Conservation (phyloP, 2,888 invertebrate genomes). For the Zelleria hepariella region DNA sequence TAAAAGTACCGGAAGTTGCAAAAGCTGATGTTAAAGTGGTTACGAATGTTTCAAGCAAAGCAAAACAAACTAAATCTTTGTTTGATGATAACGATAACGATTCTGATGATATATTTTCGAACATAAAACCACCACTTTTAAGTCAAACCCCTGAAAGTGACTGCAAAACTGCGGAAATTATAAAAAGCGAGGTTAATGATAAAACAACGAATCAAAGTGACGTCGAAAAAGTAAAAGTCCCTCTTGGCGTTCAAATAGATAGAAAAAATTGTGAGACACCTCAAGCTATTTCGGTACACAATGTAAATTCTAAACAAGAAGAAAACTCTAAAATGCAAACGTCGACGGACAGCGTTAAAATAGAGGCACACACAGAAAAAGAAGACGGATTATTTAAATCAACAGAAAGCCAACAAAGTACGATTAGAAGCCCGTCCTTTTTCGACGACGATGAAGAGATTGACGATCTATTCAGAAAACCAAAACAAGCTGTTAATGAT, state of each 20-base stretch:
- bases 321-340: neutral
- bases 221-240: neutral
- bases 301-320: neutral
- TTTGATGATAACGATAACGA: slow-evolving; percentile 2
- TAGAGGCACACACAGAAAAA: neutral
- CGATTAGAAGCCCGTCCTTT: neutral
- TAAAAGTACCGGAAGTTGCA: neutral
- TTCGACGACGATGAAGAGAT: neutral
- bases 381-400: neutral
- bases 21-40: neutral
- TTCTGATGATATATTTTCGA: neutral
- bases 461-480: neutral
- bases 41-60: neutral
- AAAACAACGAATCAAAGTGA: neutral
- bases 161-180: neutral
- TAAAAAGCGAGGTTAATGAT: neutral
- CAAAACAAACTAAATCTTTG: neutral
- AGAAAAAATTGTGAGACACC: neutral
- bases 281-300: neutral
- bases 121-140: neutral
- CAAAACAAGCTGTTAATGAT: neutral
- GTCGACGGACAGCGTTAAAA: neutral
- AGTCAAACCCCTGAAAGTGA: neutral
- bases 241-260: neutral
- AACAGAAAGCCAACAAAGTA: neutral